Conservation (phyloP, 37 sponge, comb jelly and placozoan genomes). For the Haliclona indistincta region DNA sequence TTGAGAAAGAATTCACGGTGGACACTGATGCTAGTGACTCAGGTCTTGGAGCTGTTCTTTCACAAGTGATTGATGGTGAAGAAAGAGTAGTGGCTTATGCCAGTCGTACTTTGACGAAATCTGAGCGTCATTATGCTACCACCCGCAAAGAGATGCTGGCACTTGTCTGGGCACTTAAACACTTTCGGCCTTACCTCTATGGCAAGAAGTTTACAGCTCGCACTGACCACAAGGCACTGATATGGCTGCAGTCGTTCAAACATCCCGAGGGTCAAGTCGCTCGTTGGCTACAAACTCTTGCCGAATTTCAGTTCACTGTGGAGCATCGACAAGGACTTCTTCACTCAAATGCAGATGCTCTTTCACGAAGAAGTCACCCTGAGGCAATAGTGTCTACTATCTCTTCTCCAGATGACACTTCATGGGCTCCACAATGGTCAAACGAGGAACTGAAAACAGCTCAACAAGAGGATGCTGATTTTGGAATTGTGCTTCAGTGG, state of each 20-base stretch:
- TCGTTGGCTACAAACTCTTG: slow-evolving; percentile 4
- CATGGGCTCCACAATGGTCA: no score
- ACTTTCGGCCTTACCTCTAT: slow-evolving; percentile 5
- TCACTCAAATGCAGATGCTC: neutral
- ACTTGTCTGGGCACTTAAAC: neutral
- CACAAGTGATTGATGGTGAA: slow-evolving; percentile 9
- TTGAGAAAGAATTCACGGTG: slow-evolving; percentile 2
- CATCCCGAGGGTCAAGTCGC: slow-evolving; percentile 15
- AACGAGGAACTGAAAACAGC: no score
- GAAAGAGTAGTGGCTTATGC: slow-evolving; percentile 5
- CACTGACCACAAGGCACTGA: slow-evolving; percentile 3
- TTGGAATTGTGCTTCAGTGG: no score
- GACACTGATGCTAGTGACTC: slow-evolving; percentile 22
- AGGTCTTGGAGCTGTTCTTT: slow-evolving; percentile 1
- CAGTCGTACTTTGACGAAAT: slow-evolving; percentile 2
- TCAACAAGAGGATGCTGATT: no score
- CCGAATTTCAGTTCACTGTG: neutral
- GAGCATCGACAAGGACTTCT: neutral
- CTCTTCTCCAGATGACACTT: no score
- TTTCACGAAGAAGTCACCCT: neutral
- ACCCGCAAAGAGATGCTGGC: slow-evolving; percentile 9
- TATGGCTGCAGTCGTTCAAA: slow-evolving; percentile 5
- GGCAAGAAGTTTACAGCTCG: neutral
- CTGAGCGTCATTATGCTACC: slow-evolving; percentile 5
- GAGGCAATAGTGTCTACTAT: neutral